These are phyloP conservation scores for Papilio polytes DNA, from an alignment of 1,140 invertebrate genomes.

Conservation along the genomic window DNA sequence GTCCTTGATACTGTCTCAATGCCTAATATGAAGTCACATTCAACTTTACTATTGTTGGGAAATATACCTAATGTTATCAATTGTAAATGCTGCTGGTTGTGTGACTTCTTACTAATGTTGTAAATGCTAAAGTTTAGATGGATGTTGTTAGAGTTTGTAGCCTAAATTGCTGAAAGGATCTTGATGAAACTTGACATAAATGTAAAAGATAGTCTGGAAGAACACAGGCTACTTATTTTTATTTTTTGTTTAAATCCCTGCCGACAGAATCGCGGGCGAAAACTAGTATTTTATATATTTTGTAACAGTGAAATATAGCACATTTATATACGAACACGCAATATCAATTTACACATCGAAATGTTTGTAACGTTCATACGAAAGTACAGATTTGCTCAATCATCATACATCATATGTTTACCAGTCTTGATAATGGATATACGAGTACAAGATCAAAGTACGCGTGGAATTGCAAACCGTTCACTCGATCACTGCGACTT, in stretches of 20 bases:
- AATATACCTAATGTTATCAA: no score
- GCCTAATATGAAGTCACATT: slow-evolving; percentile 6
- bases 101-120: no score
- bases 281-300: no score
- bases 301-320: not conserved
- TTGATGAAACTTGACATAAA: no score
- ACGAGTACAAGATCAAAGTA: slow-evolving; percentile 27
- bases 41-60: not conserved
- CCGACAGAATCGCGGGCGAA: no score
- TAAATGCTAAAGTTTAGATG: no score
- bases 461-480: slow-evolving; percentile 28
- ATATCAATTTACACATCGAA: slow-evolving; percentile 3
- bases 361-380: not conserved
- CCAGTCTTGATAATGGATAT: slow-evolving; percentile 21
- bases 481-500: not conserved
- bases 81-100: no score
- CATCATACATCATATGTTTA: slow-evolving; percentile 10
- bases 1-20: not conserved
- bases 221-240: no score
- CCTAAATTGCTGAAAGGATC: no score
- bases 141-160: no score
- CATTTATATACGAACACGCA: not conserved
- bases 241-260: no score
- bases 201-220: no score
- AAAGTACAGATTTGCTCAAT: not conserved